A percentile compares a stretch with the other conserved stretches of the same genome.
Evolutionary conservation across 1,140 invertebrate genomes (phyloP).

Genomic region (Trichoplusia ni): DNA sequence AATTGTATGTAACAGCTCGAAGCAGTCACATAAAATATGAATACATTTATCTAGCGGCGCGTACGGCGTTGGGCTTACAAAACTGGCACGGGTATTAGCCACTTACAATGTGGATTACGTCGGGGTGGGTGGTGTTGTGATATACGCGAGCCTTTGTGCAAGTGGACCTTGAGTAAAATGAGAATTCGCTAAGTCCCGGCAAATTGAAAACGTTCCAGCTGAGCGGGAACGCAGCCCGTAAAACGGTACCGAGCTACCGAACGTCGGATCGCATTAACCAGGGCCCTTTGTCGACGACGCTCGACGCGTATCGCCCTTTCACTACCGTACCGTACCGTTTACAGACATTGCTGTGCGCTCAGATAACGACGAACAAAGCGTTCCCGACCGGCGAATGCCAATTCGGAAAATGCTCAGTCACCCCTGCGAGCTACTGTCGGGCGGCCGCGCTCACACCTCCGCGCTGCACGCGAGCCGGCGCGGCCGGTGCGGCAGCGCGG

Average conservation of each 20-base stretch:
- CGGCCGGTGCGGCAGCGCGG: no score
- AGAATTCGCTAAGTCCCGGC: constrained; percentile 50
- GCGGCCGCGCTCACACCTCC: constrained; percentile 42
- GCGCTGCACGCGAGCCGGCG: constrained; percentile 36
- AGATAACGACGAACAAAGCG: constrained; percentile 58
- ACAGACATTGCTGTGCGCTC: constrained; percentile 52
- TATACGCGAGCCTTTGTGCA: constrained; percentile 46
- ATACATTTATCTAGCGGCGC: constrained; percentile 20
- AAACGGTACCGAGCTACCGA: constrained; percentile 28
- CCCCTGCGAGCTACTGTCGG: constrained; percentile 48
- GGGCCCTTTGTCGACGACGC: constrained; percentile 27
- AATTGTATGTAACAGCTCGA: constrained; percentile 12
- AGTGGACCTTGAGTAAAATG: constrained; percentile 49
- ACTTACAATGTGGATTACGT: constrained; percentile 30
- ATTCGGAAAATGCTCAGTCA: constrained; percentile 54
- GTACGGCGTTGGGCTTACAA: constrained; percentile 24
- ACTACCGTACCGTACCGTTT: constrained; percentile 41
- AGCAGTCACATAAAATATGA: constrained; percentile 26
- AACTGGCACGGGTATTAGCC: constrained; percentile 33
- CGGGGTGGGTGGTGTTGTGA: constrained; percentile 39
- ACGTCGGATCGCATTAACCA: constrained; percentile 34
- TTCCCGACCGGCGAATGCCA: constrained; percentile 48
- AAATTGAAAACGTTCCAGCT: constrained; percentile 52
- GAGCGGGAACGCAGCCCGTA: constrained; percentile 32
- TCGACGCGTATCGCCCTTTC: constrained; percentile 39